Evolutionary conservation across 2,797 vertebrate genomes (phyloP).

Genomic region (Pampus argenteus): DNA sequence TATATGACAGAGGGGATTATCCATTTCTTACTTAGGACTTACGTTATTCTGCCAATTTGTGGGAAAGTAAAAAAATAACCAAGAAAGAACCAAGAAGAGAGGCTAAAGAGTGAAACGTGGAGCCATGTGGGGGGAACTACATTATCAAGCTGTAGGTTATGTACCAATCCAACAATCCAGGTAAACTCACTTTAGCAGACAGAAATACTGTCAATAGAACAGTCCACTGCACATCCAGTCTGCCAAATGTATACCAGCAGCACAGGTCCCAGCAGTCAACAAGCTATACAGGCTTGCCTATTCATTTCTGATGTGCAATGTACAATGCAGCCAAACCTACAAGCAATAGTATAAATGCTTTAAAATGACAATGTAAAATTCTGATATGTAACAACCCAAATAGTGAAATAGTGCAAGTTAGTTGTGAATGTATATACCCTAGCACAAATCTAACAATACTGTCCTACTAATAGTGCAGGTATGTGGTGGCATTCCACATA

Average conservation of each 20-base stretch:
- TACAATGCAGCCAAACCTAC: constrained; percentile 1
- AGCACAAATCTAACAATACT: not conserved
- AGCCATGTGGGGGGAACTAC: not conserved
- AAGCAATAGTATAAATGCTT: not conserved
- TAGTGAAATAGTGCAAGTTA: not conserved
- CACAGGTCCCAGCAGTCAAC: constrained; percentile 23
- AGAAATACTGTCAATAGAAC: constrained; percentile 18
- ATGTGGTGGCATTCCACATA: constrained; percentile 32
- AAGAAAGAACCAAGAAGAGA: constrained; percentile 9
- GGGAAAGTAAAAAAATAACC: not conserved
- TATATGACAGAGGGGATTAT: not conserved
- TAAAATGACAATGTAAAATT: not conserved
- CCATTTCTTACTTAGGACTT: constrained; percentile 16
- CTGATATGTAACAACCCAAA: not conserved
- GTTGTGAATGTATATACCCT: not conserved
- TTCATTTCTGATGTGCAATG: not conserved
- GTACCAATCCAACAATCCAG: not conserved
- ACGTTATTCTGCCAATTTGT: not conserved
- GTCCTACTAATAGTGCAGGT: not conserved
- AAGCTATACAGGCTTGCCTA: constrained; percentile 13
- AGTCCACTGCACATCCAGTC: constrained; percentile 17
- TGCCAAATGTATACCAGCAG: constrained; percentile 26
- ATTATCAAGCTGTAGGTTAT: not conserved
- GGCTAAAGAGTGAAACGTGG: constrained; percentile 11
- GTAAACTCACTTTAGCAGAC: constrained; percentile 2